A percentile compares a stretch with the other conserved stretches of the same genome.
These are phyloP conservation scores for Nyctereutes procyonoides DNA, from an alignment of 2,113 vertebrate genomes.

Conservation along the genomic window DNA sequence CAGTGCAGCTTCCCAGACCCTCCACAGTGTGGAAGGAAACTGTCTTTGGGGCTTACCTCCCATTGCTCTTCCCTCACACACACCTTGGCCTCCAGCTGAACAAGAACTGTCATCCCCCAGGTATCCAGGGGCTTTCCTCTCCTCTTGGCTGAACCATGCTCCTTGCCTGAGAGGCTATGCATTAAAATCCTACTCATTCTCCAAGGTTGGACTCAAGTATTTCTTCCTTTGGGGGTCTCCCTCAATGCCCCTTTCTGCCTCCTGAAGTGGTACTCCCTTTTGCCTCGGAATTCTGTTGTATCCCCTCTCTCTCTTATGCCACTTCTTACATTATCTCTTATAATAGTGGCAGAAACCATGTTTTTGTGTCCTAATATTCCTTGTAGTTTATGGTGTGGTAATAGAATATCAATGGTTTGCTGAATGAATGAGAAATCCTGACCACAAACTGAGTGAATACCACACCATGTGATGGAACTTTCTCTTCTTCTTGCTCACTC, in stretches of 20 bases:
- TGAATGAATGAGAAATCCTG: not conserved
- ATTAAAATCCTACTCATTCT: not conserved
- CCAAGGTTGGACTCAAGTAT: not conserved
- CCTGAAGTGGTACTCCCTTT: not conserved
- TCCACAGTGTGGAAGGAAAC: too few relatives aligned
- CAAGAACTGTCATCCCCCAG: not conserved
- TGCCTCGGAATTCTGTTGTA: not conserved
- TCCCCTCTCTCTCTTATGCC: not conserved
- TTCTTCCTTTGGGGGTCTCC: not conserved
- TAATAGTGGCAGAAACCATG: not conserved
- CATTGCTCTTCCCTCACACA: not conserved
- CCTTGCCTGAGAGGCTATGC: not conserved
- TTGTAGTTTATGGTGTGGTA: not conserved
- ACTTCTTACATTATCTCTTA: not conserved
- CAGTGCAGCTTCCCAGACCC: not conserved
- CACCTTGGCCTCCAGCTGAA: not conserved
- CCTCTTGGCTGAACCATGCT: not conserved
- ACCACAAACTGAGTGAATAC: not conserved
- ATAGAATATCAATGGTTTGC: not conserved
- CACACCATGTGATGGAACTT: not conserved
- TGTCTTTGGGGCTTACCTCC: not conserved
- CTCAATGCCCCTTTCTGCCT: not conserved
- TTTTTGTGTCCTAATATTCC: not conserved
- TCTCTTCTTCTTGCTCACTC: not conserved
- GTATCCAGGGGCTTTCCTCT: not conserved